Evolutionary conservation across 1,140 invertebrate genomes (phyloP), one percentile per base, ranked within the genome.

Genomic region (Aphaenogaster ashmeadi): DNA sequence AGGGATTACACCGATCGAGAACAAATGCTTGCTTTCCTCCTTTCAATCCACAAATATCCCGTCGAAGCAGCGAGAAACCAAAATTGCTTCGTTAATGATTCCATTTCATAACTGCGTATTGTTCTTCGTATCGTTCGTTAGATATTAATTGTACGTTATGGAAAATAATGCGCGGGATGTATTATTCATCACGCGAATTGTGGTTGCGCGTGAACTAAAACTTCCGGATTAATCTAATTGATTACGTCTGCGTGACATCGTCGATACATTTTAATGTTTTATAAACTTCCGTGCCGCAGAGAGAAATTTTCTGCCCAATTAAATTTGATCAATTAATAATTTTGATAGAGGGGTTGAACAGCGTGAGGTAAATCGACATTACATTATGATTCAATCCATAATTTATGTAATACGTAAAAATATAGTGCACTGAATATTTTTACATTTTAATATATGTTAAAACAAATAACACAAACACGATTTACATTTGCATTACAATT

Each of bases 51-150:
- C 13, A 66, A 79, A 79, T 79, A 66, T 21, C 13, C 13, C 15
- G 27, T 44, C 36, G 33, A 44, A 0, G 8, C 27, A 18, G 7
- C 8, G 18, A 79, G 5, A 50, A 66, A 44, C 13, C 11, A 33
- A n/a, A 64, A 64, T 13, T 79, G 18, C 9, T 47, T 79, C 15
- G 41, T 79, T 66, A 41, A 41, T 41, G 0, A 77, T 79, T 44
- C 15, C 36, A 15, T 52, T 38, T 75, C 9, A 33, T 75, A 27
- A 50, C 15, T 33, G 33, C 36, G 33, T 44, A 44, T 13, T 27
- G 15, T 44, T 47, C 41, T 33, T 21, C 38, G 15, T 33, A 64
- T 78, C 3, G 41, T 47, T 64, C 27, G 36, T 75, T 21, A 21
- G 13, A 77, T 44, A 78, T 62, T 64, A 64, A 80, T 36, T 41